A percentile compares a stretch with the other conserved stretches of the same genome.
These are phyloP conservation scores for Setophaga kirtlandii DNA, from an alignment of 2,113 vertebrate species.

Conservation along the genomic window DNA sequence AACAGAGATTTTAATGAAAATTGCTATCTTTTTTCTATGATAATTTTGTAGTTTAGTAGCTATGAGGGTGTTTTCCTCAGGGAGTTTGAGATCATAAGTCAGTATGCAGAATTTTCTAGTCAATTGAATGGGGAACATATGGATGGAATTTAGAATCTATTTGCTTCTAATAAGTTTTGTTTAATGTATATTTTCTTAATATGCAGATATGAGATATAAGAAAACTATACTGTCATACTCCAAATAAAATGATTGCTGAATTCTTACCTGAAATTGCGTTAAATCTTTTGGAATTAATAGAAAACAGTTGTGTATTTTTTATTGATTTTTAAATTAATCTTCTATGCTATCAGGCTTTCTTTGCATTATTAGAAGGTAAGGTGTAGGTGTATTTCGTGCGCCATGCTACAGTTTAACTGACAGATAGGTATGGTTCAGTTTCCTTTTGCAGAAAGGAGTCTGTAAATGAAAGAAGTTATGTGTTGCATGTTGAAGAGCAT, in stretches of 20 bases:
- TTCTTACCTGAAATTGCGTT: background rate
- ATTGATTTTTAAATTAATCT: background rate
- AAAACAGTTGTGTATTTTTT: background rate
- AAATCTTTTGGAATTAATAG: background rate
- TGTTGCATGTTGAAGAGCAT: background rate
- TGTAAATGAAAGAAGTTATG: background rate
- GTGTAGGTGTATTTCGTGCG: background rate
- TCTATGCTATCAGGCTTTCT: background rate
- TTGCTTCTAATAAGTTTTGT: background rate
- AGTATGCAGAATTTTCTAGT: background rate
- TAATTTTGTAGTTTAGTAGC: background rate
- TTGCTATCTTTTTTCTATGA: background rate
- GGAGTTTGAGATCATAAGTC: background rate
- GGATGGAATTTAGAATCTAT: background rate
- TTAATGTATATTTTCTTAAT: background rate
- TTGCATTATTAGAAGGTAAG: background rate
- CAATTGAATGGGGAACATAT: background rate
- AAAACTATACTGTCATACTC: background rate
- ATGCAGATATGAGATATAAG: background rate
- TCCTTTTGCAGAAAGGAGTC: background rate
- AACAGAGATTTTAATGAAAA: background rate
- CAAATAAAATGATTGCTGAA: background rate
- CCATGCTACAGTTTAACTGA: background rate
- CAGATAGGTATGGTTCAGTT: background rate
- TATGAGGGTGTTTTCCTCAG: accelerated